These are phyloP conservation scores for Orchesella cincta DNA, from an alignment of 1,140 invertebrate genomes.

Conservation along the genomic window DNA sequence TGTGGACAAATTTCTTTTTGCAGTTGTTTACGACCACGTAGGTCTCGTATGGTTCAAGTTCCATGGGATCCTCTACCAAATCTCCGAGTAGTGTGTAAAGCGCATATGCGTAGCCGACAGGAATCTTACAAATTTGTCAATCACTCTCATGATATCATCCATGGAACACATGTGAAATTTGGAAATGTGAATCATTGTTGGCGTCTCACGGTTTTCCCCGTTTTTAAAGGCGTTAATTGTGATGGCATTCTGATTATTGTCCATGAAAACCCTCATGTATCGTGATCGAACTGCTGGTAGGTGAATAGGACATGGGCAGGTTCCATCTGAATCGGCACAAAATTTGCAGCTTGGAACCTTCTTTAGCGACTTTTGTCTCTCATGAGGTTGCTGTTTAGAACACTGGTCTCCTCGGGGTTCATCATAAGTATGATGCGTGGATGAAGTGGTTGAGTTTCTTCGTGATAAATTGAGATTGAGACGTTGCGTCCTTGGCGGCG, in stretches of 20 bases:
- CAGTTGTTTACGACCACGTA: constrained; percentile 20
- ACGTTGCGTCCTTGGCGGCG: too few relatives aligned
- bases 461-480: too few relatives aligned
- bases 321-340: neutral
- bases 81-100: neutral
- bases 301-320: constrained; percentile 1
- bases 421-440: too few relatives aligned
- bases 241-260: neutral
- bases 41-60: neutral
- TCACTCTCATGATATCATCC: neutral
- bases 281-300: neutral
- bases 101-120: constrained; percentile 8
- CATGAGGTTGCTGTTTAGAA: too few relatives aligned
- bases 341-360: neutral
- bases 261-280: neutral
- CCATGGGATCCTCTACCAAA: neutral
- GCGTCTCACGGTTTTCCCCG: neutral
- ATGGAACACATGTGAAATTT: constrained; percentile 13
- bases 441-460: too few relatives aligned
- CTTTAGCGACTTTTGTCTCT: neutral
- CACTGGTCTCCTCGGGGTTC: too few relatives aligned
- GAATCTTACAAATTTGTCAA: constrained; percentile 2
- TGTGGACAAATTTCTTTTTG: neutral
- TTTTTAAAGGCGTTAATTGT: constrained; percentile 3
- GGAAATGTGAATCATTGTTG: neutral